These are phyloP conservation scores for Mirounga angustirostris DNA, from an alignment of 2,113 vertebrate species.

Conservation along the genomic window DNA sequence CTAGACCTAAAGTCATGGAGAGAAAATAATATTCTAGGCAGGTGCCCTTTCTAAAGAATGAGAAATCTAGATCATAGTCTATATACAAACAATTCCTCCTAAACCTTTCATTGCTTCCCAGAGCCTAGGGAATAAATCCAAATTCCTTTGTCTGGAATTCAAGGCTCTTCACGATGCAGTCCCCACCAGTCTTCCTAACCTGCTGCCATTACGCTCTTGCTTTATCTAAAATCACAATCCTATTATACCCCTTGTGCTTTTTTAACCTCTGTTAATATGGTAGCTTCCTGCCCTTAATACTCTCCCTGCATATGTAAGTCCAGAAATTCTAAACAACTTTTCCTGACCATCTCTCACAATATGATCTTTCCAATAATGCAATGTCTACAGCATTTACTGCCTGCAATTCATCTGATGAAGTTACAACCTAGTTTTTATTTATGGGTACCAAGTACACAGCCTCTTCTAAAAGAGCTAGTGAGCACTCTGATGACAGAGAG, in stretches of 20 bases:
- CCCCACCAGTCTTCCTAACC: neutral
- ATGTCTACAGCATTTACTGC: neutral
- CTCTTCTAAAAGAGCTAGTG: neutral
- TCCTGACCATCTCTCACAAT: neutral
- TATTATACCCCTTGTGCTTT: neutral
- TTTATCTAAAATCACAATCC: neutral
- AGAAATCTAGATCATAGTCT: neutral
- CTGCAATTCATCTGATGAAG: neutral
- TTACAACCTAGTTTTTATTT: neutral
- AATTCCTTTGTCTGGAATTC: neutral
- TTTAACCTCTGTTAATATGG: neutral
- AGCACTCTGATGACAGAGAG: neutral
- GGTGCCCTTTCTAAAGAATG: neutral
- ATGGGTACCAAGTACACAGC: neutral
- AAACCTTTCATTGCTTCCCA: neutral
- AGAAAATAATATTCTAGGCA: neutral
- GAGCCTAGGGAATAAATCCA: neutral
- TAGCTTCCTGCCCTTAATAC: neutral
- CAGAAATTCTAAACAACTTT: neutral
- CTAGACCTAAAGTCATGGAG: neutral
- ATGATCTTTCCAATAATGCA: neutral
- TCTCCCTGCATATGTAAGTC: neutral
- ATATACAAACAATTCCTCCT: neutral
- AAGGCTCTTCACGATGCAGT: neutral
- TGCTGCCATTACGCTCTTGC: neutral